These are phyloP conservation scores for Nephrotoma appendiculata DNA, from an alignment of 2,888 invertebrate species.

Conservation along the genomic window DNA sequence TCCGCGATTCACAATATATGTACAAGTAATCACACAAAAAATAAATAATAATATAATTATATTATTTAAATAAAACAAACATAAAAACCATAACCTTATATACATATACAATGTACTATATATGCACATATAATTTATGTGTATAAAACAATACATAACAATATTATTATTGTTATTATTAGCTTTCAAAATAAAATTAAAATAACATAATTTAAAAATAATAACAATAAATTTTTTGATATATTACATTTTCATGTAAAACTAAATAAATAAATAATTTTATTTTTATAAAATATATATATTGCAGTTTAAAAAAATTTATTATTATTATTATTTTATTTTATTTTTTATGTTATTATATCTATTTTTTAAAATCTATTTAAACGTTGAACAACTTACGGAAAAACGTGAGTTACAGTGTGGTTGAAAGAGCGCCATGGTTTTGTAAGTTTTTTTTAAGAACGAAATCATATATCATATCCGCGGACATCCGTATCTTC, in stretches of 20 bases:
- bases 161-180: neutral
- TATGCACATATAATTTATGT: neutral
- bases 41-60: neutral
- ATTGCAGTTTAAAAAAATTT: neutral
- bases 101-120: too few species aligned
- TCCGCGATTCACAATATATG: neutral
- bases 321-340: neutral
- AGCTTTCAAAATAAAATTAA: neutral
- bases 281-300: neutral
- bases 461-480: constrained; percentile 3
- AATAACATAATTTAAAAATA: neutral
- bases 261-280: neutral
- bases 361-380: neutral
- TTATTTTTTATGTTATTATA: neutral
- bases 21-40: too few species aligned
- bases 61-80: neutral
- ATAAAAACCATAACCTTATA: neutral
- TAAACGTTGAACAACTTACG: neutral
- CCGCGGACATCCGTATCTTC: neutral
- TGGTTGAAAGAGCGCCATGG: neutral
- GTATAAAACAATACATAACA: neutral
- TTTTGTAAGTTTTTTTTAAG: neutral
- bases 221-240: neutral
- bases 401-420: neutral
- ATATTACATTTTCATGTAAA: neutral